A percentile compares a stretch with the other conserved stretches of the same genome.
These are phyloP conservation scores for Rhinolophus ferrumequinum DNA, from an alignment of 2,113 vertebrate species.

Conservation along the genomic window DNA sequence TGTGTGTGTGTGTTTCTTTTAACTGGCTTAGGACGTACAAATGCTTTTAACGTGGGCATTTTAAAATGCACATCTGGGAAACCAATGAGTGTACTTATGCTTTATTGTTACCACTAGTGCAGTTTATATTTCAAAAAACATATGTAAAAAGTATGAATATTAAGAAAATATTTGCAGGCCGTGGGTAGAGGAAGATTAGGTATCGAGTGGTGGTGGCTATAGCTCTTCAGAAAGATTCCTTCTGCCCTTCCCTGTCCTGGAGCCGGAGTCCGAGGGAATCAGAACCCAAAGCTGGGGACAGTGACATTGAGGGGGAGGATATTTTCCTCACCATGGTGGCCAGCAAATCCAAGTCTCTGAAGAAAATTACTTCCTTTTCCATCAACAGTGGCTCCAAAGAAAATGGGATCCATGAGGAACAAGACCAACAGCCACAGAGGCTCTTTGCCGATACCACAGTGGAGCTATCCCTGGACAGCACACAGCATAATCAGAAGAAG, in stretches of 20 bases:
- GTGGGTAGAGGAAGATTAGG: slow-evolving; percentile 89
- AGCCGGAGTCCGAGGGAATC: slow-evolving; percentile 86
- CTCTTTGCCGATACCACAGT: slow-evolving; percentile 97
- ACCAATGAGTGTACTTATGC: not conserved
- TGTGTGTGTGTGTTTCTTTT: not conserved
- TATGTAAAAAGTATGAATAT: not conserved
- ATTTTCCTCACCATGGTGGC: slow-evolving; percentile 87
- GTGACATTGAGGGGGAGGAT: slow-evolving; percentile 91
- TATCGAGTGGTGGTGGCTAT: slow-evolving; percentile 87
- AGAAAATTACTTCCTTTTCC: slow-evolving; percentile 73
- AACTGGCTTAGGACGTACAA: not conserved
- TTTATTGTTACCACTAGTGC: not conserved
- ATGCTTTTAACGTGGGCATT: not conserved
- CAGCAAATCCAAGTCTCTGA: slow-evolving; percentile 72
- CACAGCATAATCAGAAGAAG: slow-evolving; percentile 89
- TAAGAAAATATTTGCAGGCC: slow-evolving; percentile 82
- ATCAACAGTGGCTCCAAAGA: slow-evolving; percentile 85
- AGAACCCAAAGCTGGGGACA: slow-evolving; percentile 85
- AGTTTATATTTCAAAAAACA: not conserved
- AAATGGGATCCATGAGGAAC: slow-evolving; percentile 91
- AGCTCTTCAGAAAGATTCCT: slow-evolving; percentile 89
- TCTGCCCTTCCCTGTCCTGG: slow-evolving; percentile 91
- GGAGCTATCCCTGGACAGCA: slow-evolving; percentile 94
- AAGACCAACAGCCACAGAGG: slow-evolving; percentile 92
- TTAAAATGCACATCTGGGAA: not conserved